Base-by-base conservation (phyloP, 2,113 vertebrate species). In the Connochaetes taurinus region DNA sequence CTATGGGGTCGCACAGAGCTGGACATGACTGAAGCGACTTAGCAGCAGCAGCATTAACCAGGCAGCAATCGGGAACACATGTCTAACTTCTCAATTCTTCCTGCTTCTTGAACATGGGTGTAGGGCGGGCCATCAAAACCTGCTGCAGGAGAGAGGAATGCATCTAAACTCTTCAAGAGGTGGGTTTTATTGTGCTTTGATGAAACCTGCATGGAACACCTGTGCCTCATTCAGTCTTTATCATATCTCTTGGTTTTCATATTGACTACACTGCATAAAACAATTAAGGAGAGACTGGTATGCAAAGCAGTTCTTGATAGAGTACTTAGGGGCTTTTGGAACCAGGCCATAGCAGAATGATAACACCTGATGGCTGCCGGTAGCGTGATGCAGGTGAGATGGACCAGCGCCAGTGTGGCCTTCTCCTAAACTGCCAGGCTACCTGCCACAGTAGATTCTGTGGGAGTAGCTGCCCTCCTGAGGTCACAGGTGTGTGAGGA, bases 211-310 rank as follows among this genome's bases (percentile, higher is more conserved):
- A 3, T 82, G 87, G 40, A 91, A 78, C 95, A 97, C 76, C 88
- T 92, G 87, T 95, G 52, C 64, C 67, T 97, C 93, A 83, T 95
- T 97, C 16, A 36, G 74, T 82, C 71, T 85, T 90, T 58, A 90
- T 94, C 76, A 23, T 92, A 57, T 92, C 91, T 90, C 58, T 85
- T 91, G 76, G 64, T 67, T 96, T 98, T 95, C 29, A 50, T 71
- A 52, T 53, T 96, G 45, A 90, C 50, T 91, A 36, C 33, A 25
- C 47, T n/a, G 36, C 19, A 43, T 36, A 90, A 88, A 89, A 60
- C 12, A 45, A 71, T 93, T 93, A 90, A 95, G 43, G n/a, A 84
- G 81, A 91, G 43, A 71, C 40, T 31, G 14, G n/a, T 85, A 19
- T 60, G 12, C 33, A 64, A 90, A 97, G 64, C 33, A 47, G 89